A percentile compares a stretch with the other conserved stretches of the same genome.
These are phyloP conservation scores for Nomia melanderi DNA, from an alignment of 1,140 invertebrate genomes.

Conservation along the genomic window DNA sequence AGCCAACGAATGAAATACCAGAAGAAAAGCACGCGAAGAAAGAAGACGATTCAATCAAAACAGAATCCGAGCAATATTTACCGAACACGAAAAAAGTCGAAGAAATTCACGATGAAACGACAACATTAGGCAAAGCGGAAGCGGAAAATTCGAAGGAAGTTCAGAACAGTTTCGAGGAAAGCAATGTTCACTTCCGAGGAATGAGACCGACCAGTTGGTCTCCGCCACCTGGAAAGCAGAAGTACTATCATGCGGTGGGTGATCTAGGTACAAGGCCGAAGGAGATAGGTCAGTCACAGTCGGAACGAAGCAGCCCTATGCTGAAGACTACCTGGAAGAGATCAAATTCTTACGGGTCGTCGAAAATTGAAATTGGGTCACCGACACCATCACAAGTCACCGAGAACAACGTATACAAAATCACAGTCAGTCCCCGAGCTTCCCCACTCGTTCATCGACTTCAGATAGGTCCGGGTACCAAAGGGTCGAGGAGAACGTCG, in stretches of 20 bases:
- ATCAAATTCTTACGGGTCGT: slow-evolving; percentile 56
- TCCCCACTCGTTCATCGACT: slow-evolving; percentile 82
- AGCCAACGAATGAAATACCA: neutral
- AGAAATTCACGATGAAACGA: neutral
- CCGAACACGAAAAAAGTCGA: neutral
- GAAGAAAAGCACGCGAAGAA: neutral
- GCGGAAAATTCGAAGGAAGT: neutral
- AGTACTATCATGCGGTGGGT: slow-evolving; percentile 52
- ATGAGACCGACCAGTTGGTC: slow-evolving; percentile 78
- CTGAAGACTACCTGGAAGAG: slow-evolving; percentile 61
- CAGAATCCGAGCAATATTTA: neutral
- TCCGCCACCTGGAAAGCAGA: slow-evolving; percentile 71
- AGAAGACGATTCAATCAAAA: slow-evolving; percentile 8
- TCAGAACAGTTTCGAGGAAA: slow-evolving; percentile 61
- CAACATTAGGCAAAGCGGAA: slow-evolving; percentile 31
- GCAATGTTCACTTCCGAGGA: slow-evolving; percentile 68
- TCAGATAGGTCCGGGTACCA: slow-evolving; percentile 79
- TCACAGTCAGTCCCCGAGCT: slow-evolving; percentile 76
- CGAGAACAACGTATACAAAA: slow-evolving; percentile 77
- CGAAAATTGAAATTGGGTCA: slow-evolving; percentile 71
- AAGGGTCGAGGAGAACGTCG: slow-evolving; percentile 85
- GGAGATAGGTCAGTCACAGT: neutral
- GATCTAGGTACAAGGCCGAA: neutral
- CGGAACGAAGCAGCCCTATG: slow-evolving; percentile 31
- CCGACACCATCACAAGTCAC: too few species aligned